phyloP scores from a whole-genome alignment of 2,888 invertebrate genomes.

The Trachelus tabidus region DNA sequence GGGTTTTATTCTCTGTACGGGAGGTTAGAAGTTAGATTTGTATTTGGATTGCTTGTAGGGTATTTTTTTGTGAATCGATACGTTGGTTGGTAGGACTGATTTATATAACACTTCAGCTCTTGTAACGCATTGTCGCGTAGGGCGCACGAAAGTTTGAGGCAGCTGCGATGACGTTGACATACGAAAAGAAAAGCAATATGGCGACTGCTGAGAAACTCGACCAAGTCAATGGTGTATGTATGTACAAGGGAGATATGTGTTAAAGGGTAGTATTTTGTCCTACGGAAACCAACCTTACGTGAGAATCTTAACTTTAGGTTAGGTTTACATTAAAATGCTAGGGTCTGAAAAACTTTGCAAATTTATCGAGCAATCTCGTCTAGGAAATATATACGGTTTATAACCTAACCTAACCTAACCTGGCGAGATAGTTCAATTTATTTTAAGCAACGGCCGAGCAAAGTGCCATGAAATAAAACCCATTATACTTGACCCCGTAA shows the following conservation, averaged over 20 bases:
- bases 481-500: slow-evolving; percentile 38
- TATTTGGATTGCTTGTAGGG: neutral
- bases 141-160: neutral
- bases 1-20: neutral
- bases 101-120: neutral
- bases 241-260: neutral
- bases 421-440: slow-evolving; percentile 30
- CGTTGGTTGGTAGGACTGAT: neutral
- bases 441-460: slow-evolving; percentile 28
- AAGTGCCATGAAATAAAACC: slow-evolving; percentile 27
- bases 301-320: neutral
- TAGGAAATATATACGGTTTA: slow-evolving; percentile 44
- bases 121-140: neutral
- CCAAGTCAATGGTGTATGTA: neutral
- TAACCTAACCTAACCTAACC: neutral
- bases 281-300: neutral
- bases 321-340: slow-evolving; percentile 42
- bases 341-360: slow-evolving; percentile 40
- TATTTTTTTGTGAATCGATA: neutral
- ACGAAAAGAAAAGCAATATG: neutral
- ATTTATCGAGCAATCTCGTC: slow-evolving; percentile 46
- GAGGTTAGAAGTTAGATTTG: neutral
- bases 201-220: neutral
- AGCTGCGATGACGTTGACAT: neutral
- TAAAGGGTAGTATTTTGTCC: neutral